Conservation (phyloP, 2,113 vertebrate species). For the Chaetura pelagica region DNA sequence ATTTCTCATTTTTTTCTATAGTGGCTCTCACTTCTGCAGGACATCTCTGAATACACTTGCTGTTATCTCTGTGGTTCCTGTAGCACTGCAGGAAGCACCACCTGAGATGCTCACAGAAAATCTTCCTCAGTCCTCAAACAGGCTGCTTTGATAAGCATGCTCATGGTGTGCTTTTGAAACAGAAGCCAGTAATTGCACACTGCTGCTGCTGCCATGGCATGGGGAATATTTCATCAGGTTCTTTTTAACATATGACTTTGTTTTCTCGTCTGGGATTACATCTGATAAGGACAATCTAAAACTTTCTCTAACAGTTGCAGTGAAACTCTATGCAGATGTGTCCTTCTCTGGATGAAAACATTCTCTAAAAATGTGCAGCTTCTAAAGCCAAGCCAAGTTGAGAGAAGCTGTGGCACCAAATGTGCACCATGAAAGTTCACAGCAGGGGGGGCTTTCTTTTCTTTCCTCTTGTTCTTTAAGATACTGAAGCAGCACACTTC, state of each 20-base stretch:
- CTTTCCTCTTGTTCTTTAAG: conserved; percentile 6
- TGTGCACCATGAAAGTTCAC: conserved; percentile 1
- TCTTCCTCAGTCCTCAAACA: background rate
- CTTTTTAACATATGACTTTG: background rate
- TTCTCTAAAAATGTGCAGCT: background rate
- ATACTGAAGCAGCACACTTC: conserved; percentile 34
- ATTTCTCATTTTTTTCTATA: background rate
- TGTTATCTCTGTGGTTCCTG: background rate
- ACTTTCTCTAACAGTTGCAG: background rate
- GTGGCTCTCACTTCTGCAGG: background rate
- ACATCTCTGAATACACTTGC: background rate
- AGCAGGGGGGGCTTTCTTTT: background rate
- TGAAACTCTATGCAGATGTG: background rate
- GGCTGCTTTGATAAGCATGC: background rate
- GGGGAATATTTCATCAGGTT: background rate
- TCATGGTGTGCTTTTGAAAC: conserved; percentile 13
- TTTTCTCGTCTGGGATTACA: conserved; percentile 14
- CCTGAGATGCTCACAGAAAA: background rate
- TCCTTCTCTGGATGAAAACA: background rate
- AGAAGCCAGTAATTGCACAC: background rate
- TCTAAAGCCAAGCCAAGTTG: background rate
- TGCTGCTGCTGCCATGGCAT: background rate
- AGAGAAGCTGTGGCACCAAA: background rate
- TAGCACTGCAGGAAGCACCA: background rate
- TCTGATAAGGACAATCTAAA: background rate